A percentile compares a stretch with the other conserved stretches of the same genome.
phyloP scores from a whole-genome alignment of 2,113 vertebrate species.

The Himantopus leucocephalus region DNA sequence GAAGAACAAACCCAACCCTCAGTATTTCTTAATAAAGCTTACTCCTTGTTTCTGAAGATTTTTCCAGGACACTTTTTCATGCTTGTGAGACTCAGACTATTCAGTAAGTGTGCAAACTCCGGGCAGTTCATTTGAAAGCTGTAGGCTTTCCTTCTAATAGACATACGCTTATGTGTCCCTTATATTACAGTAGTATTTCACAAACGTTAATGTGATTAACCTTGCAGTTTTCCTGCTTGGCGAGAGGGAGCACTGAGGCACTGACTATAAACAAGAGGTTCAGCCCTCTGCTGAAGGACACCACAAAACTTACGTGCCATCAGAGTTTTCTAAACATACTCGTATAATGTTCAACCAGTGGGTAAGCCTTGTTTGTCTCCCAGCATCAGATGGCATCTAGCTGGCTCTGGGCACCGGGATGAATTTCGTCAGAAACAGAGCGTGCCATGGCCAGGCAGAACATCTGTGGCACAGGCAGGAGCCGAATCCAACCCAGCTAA shows the following conservation, averaged over 20 bases:
- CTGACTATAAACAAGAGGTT: background rate
- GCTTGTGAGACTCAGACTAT: background rate
- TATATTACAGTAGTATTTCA: background rate
- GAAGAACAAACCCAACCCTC: background rate
- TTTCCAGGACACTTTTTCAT: background rate
- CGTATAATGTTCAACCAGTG: background rate
- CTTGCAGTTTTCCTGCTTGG: conserved; percentile 5
- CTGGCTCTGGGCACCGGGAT: background rate
- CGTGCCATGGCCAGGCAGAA: background rate
- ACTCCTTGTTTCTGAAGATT: background rate
- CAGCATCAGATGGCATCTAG: background rate
- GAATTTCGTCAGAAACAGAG: background rate
- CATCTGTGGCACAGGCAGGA: background rate
- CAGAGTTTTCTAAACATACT: background rate
- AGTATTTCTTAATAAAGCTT: background rate
- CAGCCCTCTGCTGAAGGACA: background rate
- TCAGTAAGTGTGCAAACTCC: background rate
- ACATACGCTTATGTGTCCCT: background rate
- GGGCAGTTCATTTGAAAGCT: background rate
- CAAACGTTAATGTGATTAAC: background rate
- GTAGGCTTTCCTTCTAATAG: background rate
- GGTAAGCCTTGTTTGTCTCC: background rate
- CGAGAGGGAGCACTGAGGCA: background rate
- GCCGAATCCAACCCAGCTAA: background rate
- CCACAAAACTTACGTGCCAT: background rate